These are phyloP conservation scores for Oxyura jamaicensis DNA, from an alignment of 2,113 vertebrate genomes.

Conservation along the genomic window DNA sequence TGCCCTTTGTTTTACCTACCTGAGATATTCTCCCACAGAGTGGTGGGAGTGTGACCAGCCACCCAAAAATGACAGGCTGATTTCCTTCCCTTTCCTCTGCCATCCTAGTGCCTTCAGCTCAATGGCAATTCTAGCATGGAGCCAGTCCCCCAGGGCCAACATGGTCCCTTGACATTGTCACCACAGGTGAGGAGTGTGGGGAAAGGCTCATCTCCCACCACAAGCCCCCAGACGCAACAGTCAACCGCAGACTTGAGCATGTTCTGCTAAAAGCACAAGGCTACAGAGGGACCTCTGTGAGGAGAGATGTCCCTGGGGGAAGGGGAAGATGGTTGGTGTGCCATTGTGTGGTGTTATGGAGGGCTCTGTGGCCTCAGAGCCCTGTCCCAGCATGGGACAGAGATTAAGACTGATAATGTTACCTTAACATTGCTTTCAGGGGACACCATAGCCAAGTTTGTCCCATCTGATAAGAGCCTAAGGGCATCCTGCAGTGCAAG, in stretches of 20 bases:
- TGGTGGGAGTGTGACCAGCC: neutral
- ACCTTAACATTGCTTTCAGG: neutral
- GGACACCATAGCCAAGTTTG: rapidly evolving
- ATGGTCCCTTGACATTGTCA: neutral
- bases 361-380: neutral
- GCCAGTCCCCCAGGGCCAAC: neutral
- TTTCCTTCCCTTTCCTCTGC: neutral
- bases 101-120: neutral
- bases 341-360: rapidly evolving
- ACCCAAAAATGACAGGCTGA: rapidly evolving
- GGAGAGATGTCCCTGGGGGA: neutral
- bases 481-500: neutral
- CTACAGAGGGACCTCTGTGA: neutral
- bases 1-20: neutral
- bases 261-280: neutral
- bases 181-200: rapidly evolving
- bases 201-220: neutral
- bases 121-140: too few species aligned
- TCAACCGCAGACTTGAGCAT: neutral
- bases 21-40: neutral
- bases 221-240: too few species aligned
- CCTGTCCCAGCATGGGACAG: neutral
- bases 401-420: neutral
- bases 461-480: too few species aligned
- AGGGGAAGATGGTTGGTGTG: neutral